Base-by-base conservation (phyloP, 2,888 invertebrate genomes). In the Sarcophaga rosellei region DNA sequence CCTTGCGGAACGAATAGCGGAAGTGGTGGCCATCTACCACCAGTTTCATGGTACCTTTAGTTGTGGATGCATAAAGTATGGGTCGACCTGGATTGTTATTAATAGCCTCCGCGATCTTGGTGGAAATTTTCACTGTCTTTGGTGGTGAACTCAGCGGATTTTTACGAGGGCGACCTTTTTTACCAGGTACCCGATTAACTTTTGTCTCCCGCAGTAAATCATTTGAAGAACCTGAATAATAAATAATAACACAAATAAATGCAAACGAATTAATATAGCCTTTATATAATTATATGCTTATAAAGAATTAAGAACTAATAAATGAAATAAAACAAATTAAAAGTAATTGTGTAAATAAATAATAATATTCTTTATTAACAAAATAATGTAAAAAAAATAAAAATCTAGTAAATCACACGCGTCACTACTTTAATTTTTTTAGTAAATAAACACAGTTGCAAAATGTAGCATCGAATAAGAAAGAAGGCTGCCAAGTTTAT, bases 11-110 rank as follows among this genome's bases (percentile, higher is more conserved):
- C 53, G 91, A 90, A 72, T 92, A 93, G 73, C 90, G 91, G 66
- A 91, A 93, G 70, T 93, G 91, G 87, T 93, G 93, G 0, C 92
- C 92, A 53, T 92, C 90, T n/a, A 89, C 91, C 3, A 92, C 81
- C 35, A 93, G 88, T 82, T 93, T 93, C 88, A 93, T 92, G n/a
- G 92, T 92, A 72, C 93, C 93, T 84, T 92, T 92, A 1, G 92
- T 92, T 1, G 93, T 91, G 4, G 93, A 93, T 2, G 91, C 92
- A 82, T 92, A 93, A 1, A 92, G 89, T 4, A 91, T 90, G 20
- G 90, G 91, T 72, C 86, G 69, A 0, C 88, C 88, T 15, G 66
- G 15, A 20, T 85, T 76, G 47, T 90, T 90, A 25, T 88, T 80
- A 21, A 90, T 88, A 21, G 91, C 90, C n/a, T 88, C 89, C 15